Evolutionary conservation across 2,888 invertebrate genomes (phyloP), one percentile per base, ranked within the genome.

Genomic region (Dermolepida albohirtum): DNA sequence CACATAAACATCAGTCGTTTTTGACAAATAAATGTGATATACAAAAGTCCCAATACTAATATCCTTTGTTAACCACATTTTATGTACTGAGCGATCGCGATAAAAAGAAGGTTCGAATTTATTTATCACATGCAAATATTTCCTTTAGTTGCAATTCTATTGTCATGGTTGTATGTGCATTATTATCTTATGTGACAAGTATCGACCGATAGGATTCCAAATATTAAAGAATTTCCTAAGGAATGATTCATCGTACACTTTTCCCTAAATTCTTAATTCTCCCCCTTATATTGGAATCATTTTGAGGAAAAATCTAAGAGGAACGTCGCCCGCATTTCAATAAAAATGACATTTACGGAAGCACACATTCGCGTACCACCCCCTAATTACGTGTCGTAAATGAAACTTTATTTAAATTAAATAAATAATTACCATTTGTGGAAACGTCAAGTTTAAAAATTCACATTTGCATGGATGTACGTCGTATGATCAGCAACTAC

Each of bases 211-310:
- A 57, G 41, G 41, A 57, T 7, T 41, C n/a, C 43, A 27, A 41
- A 55, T 55, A 57, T 43, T 22, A 57, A 51, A 43, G 57, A 57
- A 57, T 57, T 57, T 57, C 43, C 43, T 43, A 17, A 50, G 64
- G n/a, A 64, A 64, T 64, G 64, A 64, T 40, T 64, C 64, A 64
- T 64, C 50, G 17, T 40, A 34, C 40, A 57, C 57, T 51, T 52
- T n/a, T 64, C 64, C 64, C 64, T 52, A 51, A 64, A 52, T 64
- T 64, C 64, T 54, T 52, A 59, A 59, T 59, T 59, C 47, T 64
- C 64, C 64, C 64, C 52, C 52, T 52, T 14, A 49, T 29, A 34
- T 12, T 57, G 22, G 43, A 43, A 27, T 41, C 57, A 43, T 34
- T 47, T 59, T 59, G 59, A 29, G 59, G 29, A 47, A 59, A 22